Evolutionary conservation across 2,888 invertebrate genomes (phyloP).

Genomic region (Chaitophorus viminalis): DNA sequence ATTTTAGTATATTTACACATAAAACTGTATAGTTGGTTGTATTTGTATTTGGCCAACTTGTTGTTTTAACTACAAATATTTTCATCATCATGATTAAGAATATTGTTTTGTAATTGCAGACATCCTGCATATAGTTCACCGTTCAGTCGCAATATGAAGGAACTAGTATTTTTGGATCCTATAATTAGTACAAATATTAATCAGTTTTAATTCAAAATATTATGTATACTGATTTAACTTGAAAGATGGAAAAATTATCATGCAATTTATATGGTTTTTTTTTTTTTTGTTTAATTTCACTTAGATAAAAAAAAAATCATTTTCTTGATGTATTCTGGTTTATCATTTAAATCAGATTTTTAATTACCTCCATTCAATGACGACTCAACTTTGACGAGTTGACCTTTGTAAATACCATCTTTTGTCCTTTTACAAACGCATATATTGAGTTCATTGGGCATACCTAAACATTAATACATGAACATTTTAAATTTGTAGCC

Average conservation of each 20-base stretch:
- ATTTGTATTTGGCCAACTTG: background rate
- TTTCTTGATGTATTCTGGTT: no score
- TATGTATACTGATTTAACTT: background rate
- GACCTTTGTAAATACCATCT: slow-evolving; percentile 45
- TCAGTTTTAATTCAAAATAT: background rate
- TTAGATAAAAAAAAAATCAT: no score
- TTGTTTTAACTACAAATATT: slow-evolving; percentile 22
- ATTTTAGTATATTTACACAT: background rate
- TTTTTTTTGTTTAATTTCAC: no score
- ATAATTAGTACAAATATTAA: background rate
- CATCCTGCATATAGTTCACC: slow-evolving; percentile 50
- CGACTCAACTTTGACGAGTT: slow-evolving; percentile 37
- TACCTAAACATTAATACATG: slow-evolving; percentile 15
- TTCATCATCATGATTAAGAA: background rate
- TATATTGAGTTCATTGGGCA: slow-evolving; percentile 39
- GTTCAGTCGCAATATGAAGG: slow-evolving; percentile 46
- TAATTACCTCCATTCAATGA: slow-evolving; percentile 41
- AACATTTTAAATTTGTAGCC: background rate
- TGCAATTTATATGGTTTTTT: no score
- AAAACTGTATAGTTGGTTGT: background rate
- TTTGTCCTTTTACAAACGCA: slow-evolving; percentile 37
- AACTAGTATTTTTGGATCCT: slow-evolving; percentile 18
- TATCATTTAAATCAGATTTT: background rate
- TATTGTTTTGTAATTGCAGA: slow-evolving; percentile 31
- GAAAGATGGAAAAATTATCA: no score